Base-by-base conservation (phyloP, 2,888 invertebrate genomes). In the Tetragonula carbonaria region DNA sequence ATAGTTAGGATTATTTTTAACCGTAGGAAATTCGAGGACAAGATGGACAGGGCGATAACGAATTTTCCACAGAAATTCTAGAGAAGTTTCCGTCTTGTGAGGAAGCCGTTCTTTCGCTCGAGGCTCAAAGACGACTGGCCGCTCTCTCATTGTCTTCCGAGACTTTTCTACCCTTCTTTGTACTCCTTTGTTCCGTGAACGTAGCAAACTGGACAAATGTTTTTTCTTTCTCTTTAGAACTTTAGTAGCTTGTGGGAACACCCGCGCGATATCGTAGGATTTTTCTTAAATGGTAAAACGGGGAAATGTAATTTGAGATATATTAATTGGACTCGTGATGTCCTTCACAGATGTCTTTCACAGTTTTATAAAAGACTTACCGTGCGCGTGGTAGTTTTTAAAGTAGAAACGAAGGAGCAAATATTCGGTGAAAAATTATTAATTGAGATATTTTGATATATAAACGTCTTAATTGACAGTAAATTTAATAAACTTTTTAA, bases 61-160 rank as follows among this genome's bases (percentile, higher is more conserved):
- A 79, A 79, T 59, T 79, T 75, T 68, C 51, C 51, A 28, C 28
- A 23, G 51, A 66, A 18, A 55, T 57, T 28, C 45, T 8, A 6
- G 11, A 21, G 38, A 51, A 53, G 38, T 79, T 76, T 38, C 38
- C 51, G 67, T 73, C 21, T 16, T 53, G 65, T 4, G 66, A 33
- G 13, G 55, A 28, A 23, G 66, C 23, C 33, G 45, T n/a, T 28
- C 45, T 53, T 66, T 33, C 28, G n/a, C 66, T 55, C 76, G 66
- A n/a, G 71, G 51, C 59, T 70, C 62, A 62, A 70, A 74, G 28
- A 33, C 75, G 18, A 78, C 38, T 68, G 67, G 57, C 28, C 38
- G 66, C 38, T n/a, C 38, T n/a, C 38, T 68, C 79, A 62, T 79
- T 76, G 67, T 63, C 68, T 38, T 50, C 53, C 28, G 18, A 76